Evolutionary conservation across 2,113 vertebrate genomes (phyloP).

Genomic region (Parotia lawesii): DNA sequence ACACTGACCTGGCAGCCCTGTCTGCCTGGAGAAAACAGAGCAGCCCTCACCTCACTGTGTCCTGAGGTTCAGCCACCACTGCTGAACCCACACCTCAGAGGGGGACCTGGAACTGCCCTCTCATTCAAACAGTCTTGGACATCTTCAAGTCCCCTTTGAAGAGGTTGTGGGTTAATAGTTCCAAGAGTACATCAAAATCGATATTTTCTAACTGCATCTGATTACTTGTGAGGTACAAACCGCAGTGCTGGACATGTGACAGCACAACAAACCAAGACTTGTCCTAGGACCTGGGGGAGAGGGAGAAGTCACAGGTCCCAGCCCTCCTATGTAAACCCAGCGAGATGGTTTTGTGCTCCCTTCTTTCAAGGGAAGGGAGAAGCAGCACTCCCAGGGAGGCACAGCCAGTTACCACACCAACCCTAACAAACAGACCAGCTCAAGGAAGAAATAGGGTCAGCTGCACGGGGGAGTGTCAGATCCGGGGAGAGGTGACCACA

Average conservation of each 20-base stretch:
- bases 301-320: not conserved
- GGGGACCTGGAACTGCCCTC: not conserved
- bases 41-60: not conserved
- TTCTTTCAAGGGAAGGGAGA: not conserved
- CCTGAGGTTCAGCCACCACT: not conserved
- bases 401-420: not conserved
- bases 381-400: not conserved
- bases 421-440: not conserved
- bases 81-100: not conserved
- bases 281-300: not conserved
- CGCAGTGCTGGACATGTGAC: not conserved
- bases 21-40: not conserved
- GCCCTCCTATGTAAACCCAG: not conserved
- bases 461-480: not conserved
- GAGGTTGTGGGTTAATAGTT: not conserved
- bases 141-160: not conserved
- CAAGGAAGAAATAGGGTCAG: not conserved
- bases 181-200: not conserved
- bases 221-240: not conserved
- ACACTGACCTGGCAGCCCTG: not conserved
- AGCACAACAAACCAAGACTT: not conserved
- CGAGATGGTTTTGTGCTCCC: accelerated
- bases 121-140: not conserved
- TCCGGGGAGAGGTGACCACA: not conserved
- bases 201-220: not conserved